Evolutionary conservation across 1,140 invertebrate species (phyloP), one percentile per base, ranked within the genome.

Genomic region (Acyrthosiphon pisum): DNA sequence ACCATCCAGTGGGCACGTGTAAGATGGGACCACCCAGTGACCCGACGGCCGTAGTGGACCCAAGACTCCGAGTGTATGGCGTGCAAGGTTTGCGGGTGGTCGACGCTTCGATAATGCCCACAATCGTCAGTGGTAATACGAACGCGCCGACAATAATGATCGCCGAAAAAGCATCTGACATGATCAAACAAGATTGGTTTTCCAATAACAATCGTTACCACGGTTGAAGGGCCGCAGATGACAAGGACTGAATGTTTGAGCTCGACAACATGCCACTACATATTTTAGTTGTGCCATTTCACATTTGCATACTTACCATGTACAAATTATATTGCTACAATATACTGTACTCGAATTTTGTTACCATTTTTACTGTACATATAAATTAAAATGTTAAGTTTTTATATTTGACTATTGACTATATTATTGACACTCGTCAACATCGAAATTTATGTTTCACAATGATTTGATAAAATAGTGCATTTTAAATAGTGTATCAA

Each of bases 101-200:
- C 83, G 98, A 98, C 95, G 98, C 97, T 14, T 98, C 97, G 92
- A 97, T 98, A 93, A 98, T 98, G 98, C 98, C 98, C 0, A 97
- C 97, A 0, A 98, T 98, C 93, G 96, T 96, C 14, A 96, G 96
- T 94, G 98, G 98, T 7, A 98, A 98, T 94, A 98, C 98, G 0
- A 98, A 98, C 95, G 98, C 97, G 0, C 97, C 98, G 7, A 96
- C 96, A 14, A 97, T 98, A 81, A 98, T 98, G 98, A 98, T 98
- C 53, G 98, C 96, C 1, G 98, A 98, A 94, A 98, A 98, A 95
- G 98, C 97, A 6, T 96, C 97, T 0, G 98, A 98, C 95, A 95
- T 98, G 94, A 97, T 98, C 93, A 97, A 97, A 95, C 96, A 96
- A 94, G 97, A 97, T 94, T 97, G 97, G 97, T 94, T 96, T 30